Evolutionary conservation across 2,888 invertebrate species (phyloP), one percentile per base, ranked within the genome.

Genomic region (Glaucopsyche alexis): DNA sequence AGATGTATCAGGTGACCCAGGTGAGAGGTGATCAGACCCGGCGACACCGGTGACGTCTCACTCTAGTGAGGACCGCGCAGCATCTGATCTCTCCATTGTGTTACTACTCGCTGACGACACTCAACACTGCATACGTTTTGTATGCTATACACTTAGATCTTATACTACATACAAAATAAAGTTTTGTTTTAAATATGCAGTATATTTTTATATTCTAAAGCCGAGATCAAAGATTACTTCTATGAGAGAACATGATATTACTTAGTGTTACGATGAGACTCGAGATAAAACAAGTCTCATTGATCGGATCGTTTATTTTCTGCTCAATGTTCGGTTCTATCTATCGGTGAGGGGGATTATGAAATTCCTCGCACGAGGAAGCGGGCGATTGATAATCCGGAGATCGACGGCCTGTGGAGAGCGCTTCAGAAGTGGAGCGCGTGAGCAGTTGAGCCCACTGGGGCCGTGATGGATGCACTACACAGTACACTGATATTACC

Each of bases 1-100:
- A 60, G 60, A 60, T 60, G 13, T 60, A 60, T 60, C 60, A 60
- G 60, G 29, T 60, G 60, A 60, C 60, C 60, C 55, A 55, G 60
- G 29, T 38, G 60, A n/a, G 60, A 55, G 60, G 29, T 38, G 60
- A n/a, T 29, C 29, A 29, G 29, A 29, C 29, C 29, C 29, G 29
- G 29, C 29, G 29, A 19, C 29, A 29, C 55, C 11, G 55, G 13
- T 11, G 55, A 60, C 55, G 55, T 60, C 55, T 60, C 55, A 19
- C 55, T 60, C 13, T 11, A 19, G 13, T 11, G 19, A 19, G 19
- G 9, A 16, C 55, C 13, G 29, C 55, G 55, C 60, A 9, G 14
- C 29, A 60, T 29, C 60, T 60, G 60, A 38, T 60, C 60, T 60
- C 60, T 60, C 13, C 29, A 60, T 29, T 29, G 13, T 19, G 38